These are phyloP conservation scores for Arctia plantaginis DNA, from an alignment of 2,888 invertebrate genomes.

Conservation along the genomic window DNA sequence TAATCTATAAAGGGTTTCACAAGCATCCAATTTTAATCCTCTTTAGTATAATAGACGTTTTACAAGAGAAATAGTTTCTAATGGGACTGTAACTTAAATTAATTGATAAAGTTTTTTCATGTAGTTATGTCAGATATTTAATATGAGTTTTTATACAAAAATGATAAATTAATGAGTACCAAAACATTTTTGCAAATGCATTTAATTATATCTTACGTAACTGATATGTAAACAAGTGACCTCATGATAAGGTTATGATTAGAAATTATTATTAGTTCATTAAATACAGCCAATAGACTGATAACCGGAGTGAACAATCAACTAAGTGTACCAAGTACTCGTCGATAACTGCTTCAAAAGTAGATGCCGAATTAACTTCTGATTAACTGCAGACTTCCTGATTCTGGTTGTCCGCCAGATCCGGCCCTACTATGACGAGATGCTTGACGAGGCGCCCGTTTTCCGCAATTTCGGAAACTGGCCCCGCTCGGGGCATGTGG, in stretches of 20 bases:
- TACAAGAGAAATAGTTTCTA: conserved; percentile 6
- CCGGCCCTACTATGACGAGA: too few species aligned
- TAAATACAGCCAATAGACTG: neutral
- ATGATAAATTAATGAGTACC: neutral
- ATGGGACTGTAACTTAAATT: conserved; percentile 11
- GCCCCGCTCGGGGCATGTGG: too few species aligned
- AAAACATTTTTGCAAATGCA: neutral
- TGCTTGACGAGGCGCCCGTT: too few species aligned
- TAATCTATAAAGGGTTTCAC: conserved; percentile 25
- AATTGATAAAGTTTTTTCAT: conserved; percentile 3
- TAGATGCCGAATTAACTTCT: too few species aligned
- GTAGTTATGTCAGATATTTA: neutral
- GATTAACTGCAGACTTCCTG: too few species aligned
- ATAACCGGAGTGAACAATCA: neutral
- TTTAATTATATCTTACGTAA: neutral
- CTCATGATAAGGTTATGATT: neutral
- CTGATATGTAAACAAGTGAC: neutral
- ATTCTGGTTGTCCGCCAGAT: too few species aligned
- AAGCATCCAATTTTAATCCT: conserved; percentile 25
- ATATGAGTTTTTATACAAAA: neutral
- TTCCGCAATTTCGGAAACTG: too few species aligned
- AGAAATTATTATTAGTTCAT: neutral
- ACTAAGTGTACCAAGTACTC: too few species aligned
- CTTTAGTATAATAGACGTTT: conserved; percentile 25
- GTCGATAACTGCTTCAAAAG: too few species aligned